Percentiles rank a stretch among this genome's conserved stretches.
phyloP scores from a whole-genome alignment of 2,888 invertebrate species.

The Prenolepis imparis region DNA sequence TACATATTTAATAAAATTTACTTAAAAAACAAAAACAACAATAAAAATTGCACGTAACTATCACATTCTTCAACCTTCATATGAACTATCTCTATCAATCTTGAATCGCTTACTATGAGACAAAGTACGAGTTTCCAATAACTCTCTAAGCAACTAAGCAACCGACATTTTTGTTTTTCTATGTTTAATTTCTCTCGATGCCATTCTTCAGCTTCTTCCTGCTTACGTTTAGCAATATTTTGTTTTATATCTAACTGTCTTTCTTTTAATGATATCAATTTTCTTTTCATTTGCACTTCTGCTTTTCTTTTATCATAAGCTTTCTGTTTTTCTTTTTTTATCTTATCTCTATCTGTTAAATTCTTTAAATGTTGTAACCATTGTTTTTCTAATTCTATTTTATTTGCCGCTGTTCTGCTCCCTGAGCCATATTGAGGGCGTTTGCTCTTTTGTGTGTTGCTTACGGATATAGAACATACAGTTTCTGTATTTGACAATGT shows the following conservation, averaged over 20 bases:
- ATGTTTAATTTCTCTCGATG: not conserved
- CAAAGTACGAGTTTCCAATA: constrained; percentile 1
- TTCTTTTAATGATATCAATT: constrained; percentile 22
- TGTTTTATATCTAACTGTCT: constrained; percentile 20
- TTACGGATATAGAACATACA: not conserved
- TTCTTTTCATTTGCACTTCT: constrained; percentile 5
- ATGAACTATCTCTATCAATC: no score
- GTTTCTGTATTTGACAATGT: not conserved
- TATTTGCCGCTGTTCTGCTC: not conserved
- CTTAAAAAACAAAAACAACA: not conserved
- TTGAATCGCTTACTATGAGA: not conserved
- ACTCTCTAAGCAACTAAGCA: not conserved
- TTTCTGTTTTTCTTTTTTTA: not conserved
- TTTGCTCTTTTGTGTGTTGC: not conserved
- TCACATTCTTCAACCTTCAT: no score
- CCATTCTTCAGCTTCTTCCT: constrained; percentile 8
- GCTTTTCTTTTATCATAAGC: constrained; percentile 20
- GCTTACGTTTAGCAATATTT: not conserved
- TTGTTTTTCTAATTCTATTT: not conserved
- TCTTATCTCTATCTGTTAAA: not conserved
- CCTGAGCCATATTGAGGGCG: constrained; percentile 7
- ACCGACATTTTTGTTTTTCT: constrained; percentile 17
- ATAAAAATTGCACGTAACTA: not conserved
- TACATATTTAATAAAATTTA: not conserved
- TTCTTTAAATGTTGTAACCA: constrained; percentile 12